Conservation (phyloP, 1,140 invertebrate species). For the Lucilia cuprina region DNA sequence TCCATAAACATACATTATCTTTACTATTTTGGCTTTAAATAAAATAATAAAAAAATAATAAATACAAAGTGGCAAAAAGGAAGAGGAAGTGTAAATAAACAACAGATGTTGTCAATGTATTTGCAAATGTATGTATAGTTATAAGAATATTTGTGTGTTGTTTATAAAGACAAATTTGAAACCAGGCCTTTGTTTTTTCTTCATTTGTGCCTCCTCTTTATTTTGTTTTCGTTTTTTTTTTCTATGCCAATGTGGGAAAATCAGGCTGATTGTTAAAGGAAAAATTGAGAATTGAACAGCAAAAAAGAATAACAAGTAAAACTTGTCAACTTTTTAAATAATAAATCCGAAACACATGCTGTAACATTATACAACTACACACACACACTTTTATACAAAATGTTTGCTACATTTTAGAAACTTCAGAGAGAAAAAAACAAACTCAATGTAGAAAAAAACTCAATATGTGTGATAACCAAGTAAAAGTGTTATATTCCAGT, state of each 20-base stretch:
- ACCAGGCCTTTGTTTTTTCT: not conserved
- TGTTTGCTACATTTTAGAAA: not conserved
- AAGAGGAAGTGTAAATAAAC: slow-evolving; percentile 4
- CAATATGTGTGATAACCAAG: not conserved
- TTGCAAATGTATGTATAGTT: not conserved
- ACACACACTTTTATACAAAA: not conserved
- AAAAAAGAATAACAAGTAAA: not conserved
- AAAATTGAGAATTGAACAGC: not conserved
- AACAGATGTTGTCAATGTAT: slow-evolving; percentile 9
- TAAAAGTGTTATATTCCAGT: slow-evolving; percentile 1
- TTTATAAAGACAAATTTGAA: not conserved
- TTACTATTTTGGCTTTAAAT: not conserved
- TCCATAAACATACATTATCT: not conserved
- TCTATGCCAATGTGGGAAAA: not conserved
- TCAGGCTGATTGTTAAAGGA: not conserved
- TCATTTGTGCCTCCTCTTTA: not conserved
- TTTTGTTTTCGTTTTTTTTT: not conserved
- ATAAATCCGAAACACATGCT: slow-evolving; percentile 17
- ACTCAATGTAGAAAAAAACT: not conserved
- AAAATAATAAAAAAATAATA: not conserved
- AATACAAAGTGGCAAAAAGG: not conserved
- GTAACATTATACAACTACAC: not conserved
- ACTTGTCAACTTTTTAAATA: slow-evolving; percentile 8
- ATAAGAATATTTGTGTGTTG: not conserved
- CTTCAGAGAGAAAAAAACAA: not conserved